Evolutionary conservation across 2,113 vertebrate genomes (phyloP), one percentile per base, ranked within the genome.

Genomic region (Lepidothrix coronata): DNA sequence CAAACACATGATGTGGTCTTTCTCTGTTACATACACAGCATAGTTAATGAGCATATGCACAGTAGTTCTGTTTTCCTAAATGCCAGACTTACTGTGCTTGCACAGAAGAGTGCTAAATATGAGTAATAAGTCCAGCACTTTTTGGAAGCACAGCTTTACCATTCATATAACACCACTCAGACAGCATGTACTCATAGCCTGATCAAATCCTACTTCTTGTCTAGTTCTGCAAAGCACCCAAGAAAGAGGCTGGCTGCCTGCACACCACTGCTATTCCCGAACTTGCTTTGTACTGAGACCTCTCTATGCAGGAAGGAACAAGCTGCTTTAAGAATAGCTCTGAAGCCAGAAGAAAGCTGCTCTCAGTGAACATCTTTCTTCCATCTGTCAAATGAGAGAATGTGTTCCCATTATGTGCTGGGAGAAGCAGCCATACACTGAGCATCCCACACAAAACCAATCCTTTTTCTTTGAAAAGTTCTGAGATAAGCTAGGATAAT

Each of bases 351-450:
- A 93, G 57, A 95, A 97, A 81, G 65, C 76, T 87, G 87, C 89
- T 94, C 88, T 93, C 89, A 87, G 89, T 48, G 81, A 85, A 89
- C 80, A 87, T 93, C 89, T 76, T 85, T 83, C 74, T 93, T 74
- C 96, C 93, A 95, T 96, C 95, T 97, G 96, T 96, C 93, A 94
- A 49, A 93, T n/a, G 76, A 83, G 63, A 88, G 67, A 95, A 93
- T 84, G 72, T 89, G 91, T 95, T 95, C 93, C 76, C 68, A 41
- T 85, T 91, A 91, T 49, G 65, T 1, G 12, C 66, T 22, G 13
- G 52, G 39, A 95, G 86, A 94, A 96, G 68, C 6, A 93, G 76
- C 79, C 86, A 81, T 92, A 68, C 35, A 89, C 43, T 75, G 73
- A 87, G 52, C 94, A 96, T 75, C 86, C 84, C 61, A 81, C 94